Conservation (phyloP, 2,888 invertebrate species). For the Dryobotodes eremita region DNA sequence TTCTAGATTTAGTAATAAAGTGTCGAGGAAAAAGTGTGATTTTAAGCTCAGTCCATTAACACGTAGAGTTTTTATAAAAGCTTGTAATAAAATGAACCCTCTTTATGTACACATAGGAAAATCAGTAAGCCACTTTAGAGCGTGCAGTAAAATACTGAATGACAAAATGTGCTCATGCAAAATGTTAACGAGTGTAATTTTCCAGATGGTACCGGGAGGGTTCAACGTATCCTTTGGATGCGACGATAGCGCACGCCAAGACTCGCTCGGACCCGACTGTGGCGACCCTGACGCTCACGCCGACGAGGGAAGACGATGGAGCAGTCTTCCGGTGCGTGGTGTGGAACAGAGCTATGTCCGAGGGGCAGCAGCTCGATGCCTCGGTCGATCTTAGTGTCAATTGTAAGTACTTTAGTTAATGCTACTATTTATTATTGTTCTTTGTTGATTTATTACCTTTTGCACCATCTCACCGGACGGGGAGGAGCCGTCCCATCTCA, state of each 20-base stretch:
- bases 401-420: conserved; percentile 92
- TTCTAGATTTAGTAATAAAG: conserved; percentile 19
- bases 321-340: conserved; percentile 96
- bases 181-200: conserved; percentile 39
- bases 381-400: conserved; percentile 96
- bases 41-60: conserved; percentile 2
- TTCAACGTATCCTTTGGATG: conserved; percentile 93
- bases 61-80: background rate
- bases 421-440: background rate
- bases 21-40: conserved; percentile 14
- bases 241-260: conserved; percentile 93
- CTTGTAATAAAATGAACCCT: background rate
- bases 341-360: conserved; percentile 96
- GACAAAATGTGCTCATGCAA: conserved; percentile 9
- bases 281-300: conserved; percentile 94
- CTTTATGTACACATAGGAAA: background rate
- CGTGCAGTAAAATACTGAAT: background rate
- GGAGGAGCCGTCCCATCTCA: background rate
- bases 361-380: conserved; percentile 94
- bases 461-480: background rate
- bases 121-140: conserved; percentile 18
- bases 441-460: background rate
- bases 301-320: conserved; percentile 96
- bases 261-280: conserved; percentile 94
- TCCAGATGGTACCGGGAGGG: conserved; percentile 95